These are phyloP conservation scores for Calameuta idolon DNA, from an alignment of 2,888 invertebrate species.

Conservation along the genomic window DNA sequence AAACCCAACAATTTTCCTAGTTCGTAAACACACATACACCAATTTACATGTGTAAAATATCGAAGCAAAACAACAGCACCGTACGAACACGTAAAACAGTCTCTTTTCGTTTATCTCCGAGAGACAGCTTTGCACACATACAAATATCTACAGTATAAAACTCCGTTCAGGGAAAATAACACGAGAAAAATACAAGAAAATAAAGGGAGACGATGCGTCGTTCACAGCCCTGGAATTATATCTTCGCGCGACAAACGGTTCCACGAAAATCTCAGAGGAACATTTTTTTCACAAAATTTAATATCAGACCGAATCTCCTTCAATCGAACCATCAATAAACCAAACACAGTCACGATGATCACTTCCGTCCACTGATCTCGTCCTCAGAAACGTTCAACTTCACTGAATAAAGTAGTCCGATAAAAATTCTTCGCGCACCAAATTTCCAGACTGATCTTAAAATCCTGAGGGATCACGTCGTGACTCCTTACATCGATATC, in stretches of 20 bases:
- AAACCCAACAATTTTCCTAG: not conserved
- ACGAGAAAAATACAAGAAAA: not conserved
- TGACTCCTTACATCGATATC: not conserved
- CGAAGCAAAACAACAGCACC: not conserved
- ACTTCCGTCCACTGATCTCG: not conserved
- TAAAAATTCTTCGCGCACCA: not conserved
- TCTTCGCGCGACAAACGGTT: not conserved
- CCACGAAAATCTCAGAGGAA: too few relatives aligned
- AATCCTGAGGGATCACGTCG: not conserved
- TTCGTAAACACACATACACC: not conserved
- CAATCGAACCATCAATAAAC: not conserved
- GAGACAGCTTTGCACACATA: not conserved
- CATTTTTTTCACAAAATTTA: not conserved
- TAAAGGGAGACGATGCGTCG: not conserved
- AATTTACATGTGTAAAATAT: not conserved
- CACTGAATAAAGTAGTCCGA: not conserved
- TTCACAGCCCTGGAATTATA: not conserved
- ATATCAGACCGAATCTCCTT: not conserved
- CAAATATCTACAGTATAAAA: not conserved
- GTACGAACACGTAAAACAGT: not conserved
- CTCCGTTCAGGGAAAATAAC: not conserved
- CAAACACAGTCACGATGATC: not conserved
- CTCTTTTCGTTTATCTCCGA: not conserved
- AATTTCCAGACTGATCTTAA: not conserved
- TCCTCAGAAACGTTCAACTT: not conserved